These are phyloP conservation scores for Mnemiopsis leidyi DNA, from an alignment of 37 sponge, comb jelly and placozoan species.

Conservation along the genomic window DNA sequence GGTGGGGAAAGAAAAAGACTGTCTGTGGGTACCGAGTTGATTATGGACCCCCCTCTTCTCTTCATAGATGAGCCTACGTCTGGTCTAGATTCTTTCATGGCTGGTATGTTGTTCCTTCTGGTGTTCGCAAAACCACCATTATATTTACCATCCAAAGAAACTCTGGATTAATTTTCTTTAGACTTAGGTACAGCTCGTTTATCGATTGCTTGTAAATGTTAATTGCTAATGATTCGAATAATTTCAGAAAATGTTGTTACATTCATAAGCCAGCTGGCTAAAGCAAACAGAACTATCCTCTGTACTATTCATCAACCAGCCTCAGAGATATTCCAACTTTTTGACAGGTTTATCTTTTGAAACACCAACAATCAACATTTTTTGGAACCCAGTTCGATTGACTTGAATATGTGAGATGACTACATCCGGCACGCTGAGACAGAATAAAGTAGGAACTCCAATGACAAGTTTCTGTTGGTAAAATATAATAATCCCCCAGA, in stretches of 20 bases:
- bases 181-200: too few relatives aligned
- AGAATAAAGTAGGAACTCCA: too few relatives aligned
- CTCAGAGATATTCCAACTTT: conserved; percentile 69
- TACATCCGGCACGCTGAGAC: too few relatives aligned
- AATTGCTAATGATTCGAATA: too few relatives aligned
- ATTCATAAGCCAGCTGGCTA: conserved; percentile 66
- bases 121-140: neutral
- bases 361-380: too few relatives aligned
- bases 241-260: conserved; percentile 65
- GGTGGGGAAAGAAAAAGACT: conserved; percentile 54
- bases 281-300: conserved; percentile 67
- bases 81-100: conserved; percentile 73
- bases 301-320: conserved; percentile 77
- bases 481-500: neutral
- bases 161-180: too few relatives aligned
- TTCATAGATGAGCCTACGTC: conserved; percentile 74
- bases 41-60: conserved; percentile 70
- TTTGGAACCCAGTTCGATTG: too few relatives aligned
- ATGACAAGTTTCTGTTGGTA: too few relatives aligned
- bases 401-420: too few relatives aligned
- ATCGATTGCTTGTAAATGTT: too few relatives aligned
- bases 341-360: conserved; percentile 69
- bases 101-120: neutral
- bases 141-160: neutral
- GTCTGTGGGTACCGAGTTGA: conserved; percentile 38